Base-by-base conservation (phyloP, 1,140 invertebrate genomes). In the Ericerus pela region DNA sequence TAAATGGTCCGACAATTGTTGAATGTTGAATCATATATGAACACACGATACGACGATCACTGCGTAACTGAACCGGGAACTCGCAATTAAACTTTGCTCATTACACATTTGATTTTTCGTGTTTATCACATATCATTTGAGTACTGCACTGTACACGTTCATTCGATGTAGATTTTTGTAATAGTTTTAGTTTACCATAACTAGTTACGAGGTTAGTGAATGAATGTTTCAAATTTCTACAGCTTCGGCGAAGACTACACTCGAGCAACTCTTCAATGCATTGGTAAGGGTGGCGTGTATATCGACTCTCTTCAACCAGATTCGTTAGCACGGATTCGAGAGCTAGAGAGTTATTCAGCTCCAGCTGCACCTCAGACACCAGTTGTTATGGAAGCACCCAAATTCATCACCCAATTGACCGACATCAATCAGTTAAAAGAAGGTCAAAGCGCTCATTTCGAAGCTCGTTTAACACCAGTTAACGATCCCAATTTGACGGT, bases 301-400 rank as follows among this genome's bases (percentile, higher is more conserved):
- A 78, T 84, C 37, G 94, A 98, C 62, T 88, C 87, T 51, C 76
- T 98, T 56, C 90, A 98, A 68, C 94, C 94, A 0, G 90, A 94
- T 64, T 93, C 93, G 2, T 73, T 93, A 27, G 87, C 87, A 56
- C 81, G 84, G 62, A 93, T 97, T 58, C 78, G 87, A 53, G 86
- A 93, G 66, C 74, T 98, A 51, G 61, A 65, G n/a, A 82, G 80
- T 61, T 70, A 74, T 33, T 75, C 78, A 60, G 63, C 64, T 14
- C 75, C 75, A 58, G 77, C 80, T 66, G 70, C 75, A 38, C 75
- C 79, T 60, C 70, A 75, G 1, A 69, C 76, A n/a, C 73, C 82
- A 0, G 75, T 81, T 27, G 77, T 82, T 20, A 78, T 79, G 20
- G 84, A 87, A 67, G 84, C 91, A 63, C 92, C 92, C 2, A 86